Conservation (phyloP, 2,888 invertebrate genomes). For the Drosophila nr. perissopoda region DNA sequence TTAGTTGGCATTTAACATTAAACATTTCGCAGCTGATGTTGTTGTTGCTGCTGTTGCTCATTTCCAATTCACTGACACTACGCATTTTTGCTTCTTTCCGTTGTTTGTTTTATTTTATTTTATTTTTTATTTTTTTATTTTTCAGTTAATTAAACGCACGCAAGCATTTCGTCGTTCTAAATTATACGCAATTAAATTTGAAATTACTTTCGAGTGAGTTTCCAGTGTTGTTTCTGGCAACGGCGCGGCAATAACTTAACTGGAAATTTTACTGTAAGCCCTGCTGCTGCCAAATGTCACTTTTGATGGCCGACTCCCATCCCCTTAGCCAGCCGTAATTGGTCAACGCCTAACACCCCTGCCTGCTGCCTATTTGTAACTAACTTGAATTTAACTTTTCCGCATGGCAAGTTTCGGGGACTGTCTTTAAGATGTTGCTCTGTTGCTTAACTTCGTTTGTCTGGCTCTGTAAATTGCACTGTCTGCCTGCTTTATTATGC, state of each 20-base stretch:
- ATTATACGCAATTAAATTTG: constrained; percentile 79
- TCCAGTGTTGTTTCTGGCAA: constrained; percentile 44
- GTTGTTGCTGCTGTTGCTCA: constrained; percentile 20
- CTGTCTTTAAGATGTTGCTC: constrained; percentile 54
- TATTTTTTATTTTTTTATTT: constrained; percentile 56
- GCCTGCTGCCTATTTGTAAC: background rate
- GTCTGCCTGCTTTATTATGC: constrained; percentile 72
- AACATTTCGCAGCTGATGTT: constrained; percentile 56
- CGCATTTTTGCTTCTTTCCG: constrained; percentile 32
- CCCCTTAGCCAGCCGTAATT: constrained; percentile 25
- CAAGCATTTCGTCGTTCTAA: constrained; percentile 77
- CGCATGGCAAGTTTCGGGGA: constrained; percentile 27
- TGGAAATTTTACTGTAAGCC: constrained; percentile 75
- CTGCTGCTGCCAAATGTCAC: constrained; percentile 71
- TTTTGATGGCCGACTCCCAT: constrained; percentile 59
- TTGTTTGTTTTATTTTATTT: constrained; percentile 35
- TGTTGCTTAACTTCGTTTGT: constrained; percentile 57
- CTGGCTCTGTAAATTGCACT: constrained; percentile 55
- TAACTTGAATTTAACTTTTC: constrained; percentile 48
- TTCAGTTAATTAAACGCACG: constrained; percentile 80
- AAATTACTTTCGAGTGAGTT: constrained; percentile 74
- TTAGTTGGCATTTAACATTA: constrained; percentile 78
- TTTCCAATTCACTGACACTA: constrained; percentile 42
- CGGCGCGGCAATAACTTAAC: constrained; percentile 73
- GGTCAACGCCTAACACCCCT: constrained; percentile 14